phyloP scores from a whole-genome alignment of 1,140 invertebrate species.

The Halyomorpha halys region DNA sequence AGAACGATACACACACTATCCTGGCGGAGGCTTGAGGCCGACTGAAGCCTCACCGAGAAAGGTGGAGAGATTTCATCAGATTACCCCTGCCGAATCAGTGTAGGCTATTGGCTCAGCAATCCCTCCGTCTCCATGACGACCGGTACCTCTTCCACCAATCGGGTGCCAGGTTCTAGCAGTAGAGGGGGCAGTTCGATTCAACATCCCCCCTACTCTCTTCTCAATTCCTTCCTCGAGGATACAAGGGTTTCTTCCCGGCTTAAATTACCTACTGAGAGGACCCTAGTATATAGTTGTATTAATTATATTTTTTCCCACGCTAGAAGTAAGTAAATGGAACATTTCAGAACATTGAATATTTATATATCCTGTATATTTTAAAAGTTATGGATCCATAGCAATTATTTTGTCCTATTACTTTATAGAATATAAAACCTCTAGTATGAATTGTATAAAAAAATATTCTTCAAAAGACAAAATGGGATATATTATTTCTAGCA shows the following conservation, averaged over 20 bases:
- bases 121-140: background rate
- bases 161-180: background rate
- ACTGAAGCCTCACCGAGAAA: slow-evolving; percentile 3
- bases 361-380: no score
- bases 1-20: background rate
- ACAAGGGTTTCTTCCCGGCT: background rate
- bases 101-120: slow-evolving; percentile 1
- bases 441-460: no score
- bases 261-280: no score
- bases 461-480: no score
- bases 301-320: no score
- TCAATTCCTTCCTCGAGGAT: background rate
- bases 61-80: slow-evolving; percentile 10
- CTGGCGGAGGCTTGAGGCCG: background rate
- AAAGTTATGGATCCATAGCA: no score
- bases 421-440: no score
- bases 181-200: background rate
- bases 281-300: no score
- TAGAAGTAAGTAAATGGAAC: no score
- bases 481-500: no score
- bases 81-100: background rate
- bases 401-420: no score
- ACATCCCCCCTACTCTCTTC: slow-evolving; percentile 3
- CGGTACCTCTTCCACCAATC: background rate
- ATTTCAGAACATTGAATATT: no score